Evolutionary conservation across 2,888 invertebrate species (phyloP).

Genomic region (Petrolisthes manimaculis): DNA sequence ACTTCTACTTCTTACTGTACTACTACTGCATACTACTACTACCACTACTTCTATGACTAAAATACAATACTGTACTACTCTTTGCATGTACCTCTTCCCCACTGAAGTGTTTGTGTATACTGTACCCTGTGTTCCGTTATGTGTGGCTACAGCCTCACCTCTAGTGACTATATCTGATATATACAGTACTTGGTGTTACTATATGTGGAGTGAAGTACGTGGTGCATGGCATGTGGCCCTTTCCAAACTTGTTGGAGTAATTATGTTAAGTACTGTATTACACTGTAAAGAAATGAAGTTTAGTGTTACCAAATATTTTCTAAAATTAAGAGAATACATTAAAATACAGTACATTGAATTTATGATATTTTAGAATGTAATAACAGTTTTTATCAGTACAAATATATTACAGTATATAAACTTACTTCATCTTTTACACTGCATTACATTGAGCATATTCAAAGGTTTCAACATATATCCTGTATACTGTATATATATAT

Average conservation of each 20-base stretch:
- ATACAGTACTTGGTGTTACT: neutral
- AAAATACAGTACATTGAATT: neutral
- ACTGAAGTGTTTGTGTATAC: slow-evolving; percentile 4
- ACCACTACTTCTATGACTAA: neutral
- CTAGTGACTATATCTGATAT: slow-evolving; percentile 20
- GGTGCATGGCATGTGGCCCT: slow-evolving; percentile 44
- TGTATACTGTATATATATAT: too few relatives aligned
- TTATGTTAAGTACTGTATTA: slow-evolving; percentile 14
- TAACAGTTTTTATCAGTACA: too few relatives aligned
- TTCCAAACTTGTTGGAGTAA: slow-evolving; percentile 34
- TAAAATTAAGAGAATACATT: neutral
- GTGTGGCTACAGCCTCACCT: slow-evolving; percentile 10
- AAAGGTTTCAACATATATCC: too few relatives aligned
- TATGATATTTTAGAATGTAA: neutral
- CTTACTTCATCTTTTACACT: too few relatives aligned
- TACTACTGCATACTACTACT: neutral
- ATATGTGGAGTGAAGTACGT: slow-evolving; percentile 37
- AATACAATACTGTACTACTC: neutral
- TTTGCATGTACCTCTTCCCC: neutral
- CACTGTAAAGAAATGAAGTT: slow-evolving; percentile 5
- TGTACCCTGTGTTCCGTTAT: neutral
- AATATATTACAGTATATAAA: too few relatives aligned
- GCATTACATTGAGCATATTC: too few relatives aligned
- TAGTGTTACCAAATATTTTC: neutral
- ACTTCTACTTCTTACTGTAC: neutral